Conservation (phyloP, 2,113 vertebrate genomes). For the Grammomys surdaster region DNA sequence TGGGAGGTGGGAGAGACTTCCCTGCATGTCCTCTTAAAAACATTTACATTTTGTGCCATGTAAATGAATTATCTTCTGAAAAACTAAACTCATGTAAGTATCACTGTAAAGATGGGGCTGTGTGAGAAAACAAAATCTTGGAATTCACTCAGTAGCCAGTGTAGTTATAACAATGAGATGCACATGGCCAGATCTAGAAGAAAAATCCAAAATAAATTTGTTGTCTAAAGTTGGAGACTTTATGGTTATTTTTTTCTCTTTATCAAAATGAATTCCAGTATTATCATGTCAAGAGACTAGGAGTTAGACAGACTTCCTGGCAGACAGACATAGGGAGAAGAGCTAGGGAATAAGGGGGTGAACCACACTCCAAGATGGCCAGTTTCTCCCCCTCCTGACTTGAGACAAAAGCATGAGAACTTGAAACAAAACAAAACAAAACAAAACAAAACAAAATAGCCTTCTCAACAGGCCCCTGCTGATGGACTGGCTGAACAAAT, state of each 20-base stretch:
- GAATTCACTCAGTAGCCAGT: conserved; percentile 5
- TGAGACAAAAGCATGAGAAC: neutral
- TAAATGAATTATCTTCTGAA: conserved; percentile 38
- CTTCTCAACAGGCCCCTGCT: neutral
- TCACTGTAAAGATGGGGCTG: conserved; percentile 21
- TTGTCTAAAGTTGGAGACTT: conserved; percentile 48
- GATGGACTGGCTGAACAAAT: neutral
- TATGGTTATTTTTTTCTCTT: neutral
- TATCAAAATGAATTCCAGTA: conserved; percentile 35
- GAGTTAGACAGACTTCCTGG: neutral
- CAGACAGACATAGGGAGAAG: neutral
- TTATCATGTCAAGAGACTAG: neutral
- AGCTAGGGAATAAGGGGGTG: neutral
- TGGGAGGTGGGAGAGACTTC: neutral
- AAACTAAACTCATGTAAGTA: conserved; percentile 28
- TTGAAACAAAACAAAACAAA: neutral
- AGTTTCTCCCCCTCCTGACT: neutral
- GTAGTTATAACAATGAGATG: conserved; percentile 3
- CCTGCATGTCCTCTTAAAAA: neutral
- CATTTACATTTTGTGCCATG: neutral
- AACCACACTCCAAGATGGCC: neutral
- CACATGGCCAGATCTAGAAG: neutral
- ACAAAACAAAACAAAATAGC: neutral
- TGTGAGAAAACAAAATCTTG: neutral
- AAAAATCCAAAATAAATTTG: conserved; percentile 5